Percentiles rank a stretch among this genome's conserved stretches.
phyloP scores from a whole-genome alignment of 2,797 vertebrate genomes.

The Scarus forsteni region DNA sequence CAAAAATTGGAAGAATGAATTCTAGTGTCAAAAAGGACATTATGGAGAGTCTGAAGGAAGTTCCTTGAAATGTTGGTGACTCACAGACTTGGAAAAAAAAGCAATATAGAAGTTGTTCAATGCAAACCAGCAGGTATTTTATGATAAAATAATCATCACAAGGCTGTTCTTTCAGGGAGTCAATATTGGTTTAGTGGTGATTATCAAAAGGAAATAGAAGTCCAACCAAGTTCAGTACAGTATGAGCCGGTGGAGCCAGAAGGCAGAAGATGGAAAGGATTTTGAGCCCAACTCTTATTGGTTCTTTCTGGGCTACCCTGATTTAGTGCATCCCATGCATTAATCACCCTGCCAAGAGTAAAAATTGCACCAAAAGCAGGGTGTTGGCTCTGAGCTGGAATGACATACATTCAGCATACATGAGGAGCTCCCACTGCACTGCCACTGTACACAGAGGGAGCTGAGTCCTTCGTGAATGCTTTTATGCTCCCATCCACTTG shows the following conservation, averaged over 20 bases:
- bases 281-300: constrained; percentile 34
- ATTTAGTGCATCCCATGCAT: constrained; percentile 61
- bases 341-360: constrained; percentile 72
- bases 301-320: constrained; percentile 62
- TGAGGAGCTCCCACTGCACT: constrained; percentile 37
- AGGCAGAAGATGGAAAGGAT: constrained; percentile 42
- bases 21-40: too few species aligned
- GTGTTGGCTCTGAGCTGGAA: constrained; percentile 52
- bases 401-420: constrained; percentile 63
- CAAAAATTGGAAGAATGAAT: too few species aligned
- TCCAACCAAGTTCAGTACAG: constrained; percentile 34
- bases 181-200: constrained; percentile 44
- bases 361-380: constrained; percentile 62
- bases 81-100: too few species aligned
- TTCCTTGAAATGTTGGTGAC: too few species aligned
- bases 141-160: constrained; percentile 28
- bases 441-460: constrained; percentile 40
- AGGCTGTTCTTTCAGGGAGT: constrained; percentile 21
- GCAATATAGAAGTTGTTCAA: not conserved
- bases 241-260: constrained; percentile 17
- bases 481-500: constrained; percentile 44
- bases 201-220: constrained; percentile 35
- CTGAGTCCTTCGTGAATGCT: constrained; percentile 46
- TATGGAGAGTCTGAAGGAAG: too few species aligned
- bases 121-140: constrained; percentile 1